phyloP scores from a whole-genome alignment of 2,888 invertebrate genomes.

The Troides aeacus region DNA sequence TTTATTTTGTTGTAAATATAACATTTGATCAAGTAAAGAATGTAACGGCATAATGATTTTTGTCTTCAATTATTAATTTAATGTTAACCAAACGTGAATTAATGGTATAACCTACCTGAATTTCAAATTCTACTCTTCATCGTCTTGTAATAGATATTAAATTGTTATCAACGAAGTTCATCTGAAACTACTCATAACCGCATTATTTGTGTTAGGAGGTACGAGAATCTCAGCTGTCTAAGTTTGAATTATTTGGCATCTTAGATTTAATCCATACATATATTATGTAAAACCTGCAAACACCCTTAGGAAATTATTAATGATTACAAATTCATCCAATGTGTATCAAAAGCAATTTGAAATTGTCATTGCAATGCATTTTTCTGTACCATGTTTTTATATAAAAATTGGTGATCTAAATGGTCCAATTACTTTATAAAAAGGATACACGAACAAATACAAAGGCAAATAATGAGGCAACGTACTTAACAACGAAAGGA shows the following conservation, averaged over 20 bases:
- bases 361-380: not conserved
- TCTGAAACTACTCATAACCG: not conserved
- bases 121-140: not conserved
- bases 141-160: constrained; percentile 6
- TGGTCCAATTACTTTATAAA: not conserved
- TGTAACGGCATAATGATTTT: too few relatives aligned
- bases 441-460: not conserved
- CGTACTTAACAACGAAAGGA: constrained; percentile 66
- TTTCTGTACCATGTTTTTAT: not conserved
- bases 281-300: constrained; percentile 42
- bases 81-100: not conserved
- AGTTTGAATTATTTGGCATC: constrained; percentile 32
- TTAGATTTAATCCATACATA: constrained; percentile 17
- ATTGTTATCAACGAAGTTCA: constrained; percentile 7
- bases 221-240: not conserved
- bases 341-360: not conserved
- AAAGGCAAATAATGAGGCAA: constrained; percentile 41
- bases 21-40: too few relatives aligned
- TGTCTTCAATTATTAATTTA: not conserved
- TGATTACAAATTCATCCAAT: not conserved
- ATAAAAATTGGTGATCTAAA: not conserved
- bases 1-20: too few relatives aligned
- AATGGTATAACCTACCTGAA: not conserved
- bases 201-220: constrained; percentile 8
- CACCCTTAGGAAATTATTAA: constrained; percentile 45